phyloP scores from a whole-genome alignment of 2,888 invertebrate species.

The Cryptosula pallasiana region DNA sequence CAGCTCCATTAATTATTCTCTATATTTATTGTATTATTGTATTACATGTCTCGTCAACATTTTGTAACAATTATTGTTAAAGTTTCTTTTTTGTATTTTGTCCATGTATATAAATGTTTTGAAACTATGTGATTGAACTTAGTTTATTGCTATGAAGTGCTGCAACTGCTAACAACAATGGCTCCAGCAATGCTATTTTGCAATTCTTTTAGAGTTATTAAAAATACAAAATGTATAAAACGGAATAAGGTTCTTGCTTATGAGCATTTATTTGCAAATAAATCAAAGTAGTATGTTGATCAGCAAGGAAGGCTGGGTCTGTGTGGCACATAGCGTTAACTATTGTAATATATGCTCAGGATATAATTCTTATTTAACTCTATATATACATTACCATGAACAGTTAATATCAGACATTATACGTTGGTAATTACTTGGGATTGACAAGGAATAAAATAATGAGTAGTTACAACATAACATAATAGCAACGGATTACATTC shows the following conservation, averaged over 20 bases:
- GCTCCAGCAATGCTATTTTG: too few species aligned
- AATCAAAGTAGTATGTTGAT: neutral
- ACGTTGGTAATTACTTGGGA: neutral
- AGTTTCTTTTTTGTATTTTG: too few species aligned
- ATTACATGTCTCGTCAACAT: slow-evolving; percentile 20
- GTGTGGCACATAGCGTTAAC: neutral
- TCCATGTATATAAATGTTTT: neutral
- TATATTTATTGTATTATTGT: neutral
- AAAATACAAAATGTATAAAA: too few species aligned
- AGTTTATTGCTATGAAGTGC: too few species aligned
- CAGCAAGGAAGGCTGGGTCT: neutral
- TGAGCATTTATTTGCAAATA: neutral
- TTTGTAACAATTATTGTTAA: too few species aligned
- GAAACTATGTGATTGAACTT: too few species aligned
- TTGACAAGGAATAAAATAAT: neutral
- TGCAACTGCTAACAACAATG: too few species aligned
- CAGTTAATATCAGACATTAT: neutral
- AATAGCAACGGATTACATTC: neutral
- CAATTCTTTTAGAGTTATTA: too few species aligned
- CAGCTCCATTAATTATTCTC: neutral
- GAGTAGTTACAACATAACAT: neutral
- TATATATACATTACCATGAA: neutral
- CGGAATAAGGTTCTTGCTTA: neutral
- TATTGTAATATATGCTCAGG: neutral
- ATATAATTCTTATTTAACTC: neutral